phyloP scores from a whole-genome alignment of 2,888 invertebrate genomes.

The Hololepta plana region DNA sequence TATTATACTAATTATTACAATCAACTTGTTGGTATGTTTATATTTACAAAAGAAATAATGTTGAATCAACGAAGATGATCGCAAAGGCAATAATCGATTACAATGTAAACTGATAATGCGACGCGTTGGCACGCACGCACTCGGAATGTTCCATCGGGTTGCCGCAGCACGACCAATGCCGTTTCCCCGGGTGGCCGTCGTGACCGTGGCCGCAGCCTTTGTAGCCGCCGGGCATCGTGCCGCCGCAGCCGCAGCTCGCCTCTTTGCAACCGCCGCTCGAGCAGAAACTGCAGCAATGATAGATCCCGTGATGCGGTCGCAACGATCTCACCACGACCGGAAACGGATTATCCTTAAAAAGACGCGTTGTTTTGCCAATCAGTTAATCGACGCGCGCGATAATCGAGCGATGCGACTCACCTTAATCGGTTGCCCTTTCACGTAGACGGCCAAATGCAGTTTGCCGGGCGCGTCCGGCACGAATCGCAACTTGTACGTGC shows the following conservation, averaged over 20 bases:
- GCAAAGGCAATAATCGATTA: no score
- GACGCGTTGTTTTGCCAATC: constrained; percentile 2
- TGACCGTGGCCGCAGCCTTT: constrained; percentile 71
- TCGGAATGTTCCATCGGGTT: constrained; percentile 40
- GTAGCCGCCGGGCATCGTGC: constrained; percentile 54
- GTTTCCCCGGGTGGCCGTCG: constrained; percentile 56
- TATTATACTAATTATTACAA: no score
- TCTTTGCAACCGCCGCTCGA: constrained; percentile 57
- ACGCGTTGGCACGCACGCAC: constrained; percentile 32
- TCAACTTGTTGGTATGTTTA: no score
- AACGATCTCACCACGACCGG: constrained; percentile 42
- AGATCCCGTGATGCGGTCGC: constrained; percentile 49
- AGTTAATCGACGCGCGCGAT: no score
- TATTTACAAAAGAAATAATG: no score
- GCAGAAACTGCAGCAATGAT: constrained; percentile 68
- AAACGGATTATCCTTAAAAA: constrained; percentile 47
- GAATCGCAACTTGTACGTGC: constrained; percentile 40
- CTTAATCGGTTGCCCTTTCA: constrained; percentile 47
- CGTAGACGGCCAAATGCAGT: constrained; percentile 38
- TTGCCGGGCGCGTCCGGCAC: constrained; percentile 45
- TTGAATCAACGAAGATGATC: no score
- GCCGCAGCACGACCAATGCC: constrained; percentile 75
- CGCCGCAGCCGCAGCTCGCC: constrained; percentile 51
- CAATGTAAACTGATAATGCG: constrained; percentile 36
- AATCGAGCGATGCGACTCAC: constrained; percentile 23